Conservation (phyloP, 1,140 invertebrate species). For the Camponotus pennsylvanicus region DNA sequence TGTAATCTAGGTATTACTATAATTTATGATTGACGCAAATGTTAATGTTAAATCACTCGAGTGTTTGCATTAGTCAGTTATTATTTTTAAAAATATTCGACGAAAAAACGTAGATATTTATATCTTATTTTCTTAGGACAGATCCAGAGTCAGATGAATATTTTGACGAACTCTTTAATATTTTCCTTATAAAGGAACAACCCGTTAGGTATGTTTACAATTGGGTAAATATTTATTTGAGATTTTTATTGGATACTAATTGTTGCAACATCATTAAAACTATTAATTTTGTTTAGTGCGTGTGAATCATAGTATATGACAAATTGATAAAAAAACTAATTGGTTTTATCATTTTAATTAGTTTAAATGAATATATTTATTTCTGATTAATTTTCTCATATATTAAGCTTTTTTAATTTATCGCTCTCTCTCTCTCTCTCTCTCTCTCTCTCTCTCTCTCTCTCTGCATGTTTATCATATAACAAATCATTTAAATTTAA, state of each 20-base stretch:
- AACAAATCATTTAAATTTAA: conserved; percentile 5
- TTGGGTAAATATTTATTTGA: neutral
- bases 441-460: neutral
- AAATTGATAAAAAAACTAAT: conserved; percentile 3
- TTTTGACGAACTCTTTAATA: conserved; percentile 84
- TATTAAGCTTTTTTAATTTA: conserved; percentile 21
- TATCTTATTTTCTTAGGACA: conserved; percentile 79
- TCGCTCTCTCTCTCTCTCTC: neutral
- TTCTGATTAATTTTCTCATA: neutral
- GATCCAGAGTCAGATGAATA: conserved; percentile 82
- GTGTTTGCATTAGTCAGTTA: neutral
- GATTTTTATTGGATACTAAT: conserved; percentile 31
- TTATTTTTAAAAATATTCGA: neutral
- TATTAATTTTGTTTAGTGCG: neutral
- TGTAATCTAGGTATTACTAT: neutral
- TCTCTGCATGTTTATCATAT: neutral
- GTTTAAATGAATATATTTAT: neutral
- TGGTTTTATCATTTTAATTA: conserved; percentile 23
- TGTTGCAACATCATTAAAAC: neutral
- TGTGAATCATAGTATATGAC: conserved; percentile 18
- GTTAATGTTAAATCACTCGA: neutral
- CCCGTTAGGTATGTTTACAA: conserved; percentile 77
- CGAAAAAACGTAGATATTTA: neutral
- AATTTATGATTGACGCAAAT: conserved; percentile 24
- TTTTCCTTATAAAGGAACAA: conserved; percentile 78